A percentile compares a stretch with the other conserved stretches of the same genome.
Evolutionary conservation across 2,888 invertebrate species (phyloP).

Genomic region (Lagria hirta): DNA sequence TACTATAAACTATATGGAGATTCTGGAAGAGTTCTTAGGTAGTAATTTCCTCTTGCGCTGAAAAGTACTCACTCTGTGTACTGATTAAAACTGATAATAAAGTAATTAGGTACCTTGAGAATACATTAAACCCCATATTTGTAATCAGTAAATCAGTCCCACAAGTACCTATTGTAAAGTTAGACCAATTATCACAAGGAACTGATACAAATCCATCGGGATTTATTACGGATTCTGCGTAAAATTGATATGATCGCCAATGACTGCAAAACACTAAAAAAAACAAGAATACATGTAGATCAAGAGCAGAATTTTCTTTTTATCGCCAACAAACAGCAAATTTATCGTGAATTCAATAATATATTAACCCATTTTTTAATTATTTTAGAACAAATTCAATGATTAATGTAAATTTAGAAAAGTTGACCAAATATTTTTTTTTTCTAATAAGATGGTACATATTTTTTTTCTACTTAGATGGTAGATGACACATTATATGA

Average conservation of each 20-base stretch:
- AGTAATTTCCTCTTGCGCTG: conserved; percentile 33
- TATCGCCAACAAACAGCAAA: too few relatives aligned
- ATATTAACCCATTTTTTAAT: too few relatives aligned
- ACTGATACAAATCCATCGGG: conserved; percentile 57
- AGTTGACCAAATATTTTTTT: too few relatives aligned
- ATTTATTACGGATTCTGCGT: conserved; percentile 60
- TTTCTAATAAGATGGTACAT: too few relatives aligned
- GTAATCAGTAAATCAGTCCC: conserved; percentile 41
- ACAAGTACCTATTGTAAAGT: conserved; percentile 56
- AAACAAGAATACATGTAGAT: conserved; percentile 9
- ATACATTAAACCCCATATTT: conserved; percentile 58
- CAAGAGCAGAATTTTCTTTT: conserved; percentile 6
- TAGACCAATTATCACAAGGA: conserved; percentile 56
- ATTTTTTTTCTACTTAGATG: too few relatives aligned
- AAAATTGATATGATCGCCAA: conserved; percentile 65
- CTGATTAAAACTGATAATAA: conserved; percentile 1
- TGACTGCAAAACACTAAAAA: conserved; percentile 65
- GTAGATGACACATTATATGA: too few relatives aligned
- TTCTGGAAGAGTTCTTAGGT: conserved; percentile 26
- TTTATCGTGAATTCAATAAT: too few relatives aligned
- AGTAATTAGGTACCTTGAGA: conserved; percentile 52
- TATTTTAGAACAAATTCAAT: too few relatives aligned
- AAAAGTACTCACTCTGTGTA: conserved; percentile 13
- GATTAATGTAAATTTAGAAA: too few relatives aligned
- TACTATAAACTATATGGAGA: too few relatives aligned